Percentiles rank a stretch among this genome's conserved stretches.
Evolutionary conservation across 1,140 invertebrate genomes (phyloP).

Genomic region (Diprion similis): DNA sequence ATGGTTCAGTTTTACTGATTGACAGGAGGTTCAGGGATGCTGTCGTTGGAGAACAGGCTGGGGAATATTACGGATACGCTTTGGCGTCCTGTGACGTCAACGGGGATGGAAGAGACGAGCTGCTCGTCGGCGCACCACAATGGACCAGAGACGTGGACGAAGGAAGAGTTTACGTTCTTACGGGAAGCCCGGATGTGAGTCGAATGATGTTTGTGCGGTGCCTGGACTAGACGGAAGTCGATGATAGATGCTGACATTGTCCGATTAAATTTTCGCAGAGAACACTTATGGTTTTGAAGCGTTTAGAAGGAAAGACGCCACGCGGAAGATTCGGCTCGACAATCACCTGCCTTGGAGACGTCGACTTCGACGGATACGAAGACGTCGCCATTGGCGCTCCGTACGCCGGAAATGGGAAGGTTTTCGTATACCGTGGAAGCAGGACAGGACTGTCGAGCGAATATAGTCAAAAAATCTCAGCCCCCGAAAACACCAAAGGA

Average conservation of each 20-base stretch:
- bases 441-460: slow-evolving; percentile 59
- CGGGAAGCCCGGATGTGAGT: slow-evolving; percentile 30
- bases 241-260: no score
- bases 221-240: no score
- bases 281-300: slow-evolving; percentile 30
- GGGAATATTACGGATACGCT: slow-evolving; percentile 80
- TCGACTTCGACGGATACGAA: slow-evolving; percentile 71
- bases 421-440: slow-evolving; percentile 72
- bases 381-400: slow-evolving; percentile 75
- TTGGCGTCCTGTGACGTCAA: slow-evolving; percentile 76
- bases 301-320: slow-evolving; percentile 53
- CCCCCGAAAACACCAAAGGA: slow-evolving; percentile 51
- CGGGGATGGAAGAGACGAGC: slow-evolving; percentile 72
- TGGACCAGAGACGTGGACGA: slow-evolving; percentile 64
- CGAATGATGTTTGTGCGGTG: slow-evolving; percentile 6
- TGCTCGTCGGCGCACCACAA: slow-evolving; percentile 83
- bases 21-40: slow-evolving; percentile 30
- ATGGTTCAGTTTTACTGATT: slow-evolving; percentile 36
- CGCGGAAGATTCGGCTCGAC: slow-evolving; percentile 68
- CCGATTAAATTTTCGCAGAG: slow-evolving; percentile 23
- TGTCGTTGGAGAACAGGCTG: slow-evolving; percentile 67
- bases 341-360: slow-evolving; percentile 68
- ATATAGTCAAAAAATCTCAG: slow-evolving; percentile 58
- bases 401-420: slow-evolving; percentile 65
- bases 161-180: slow-evolving; percentile 68